Conservation (phyloP, 2,113 vertebrate species). For the Carettochelys insculpta region DNA sequence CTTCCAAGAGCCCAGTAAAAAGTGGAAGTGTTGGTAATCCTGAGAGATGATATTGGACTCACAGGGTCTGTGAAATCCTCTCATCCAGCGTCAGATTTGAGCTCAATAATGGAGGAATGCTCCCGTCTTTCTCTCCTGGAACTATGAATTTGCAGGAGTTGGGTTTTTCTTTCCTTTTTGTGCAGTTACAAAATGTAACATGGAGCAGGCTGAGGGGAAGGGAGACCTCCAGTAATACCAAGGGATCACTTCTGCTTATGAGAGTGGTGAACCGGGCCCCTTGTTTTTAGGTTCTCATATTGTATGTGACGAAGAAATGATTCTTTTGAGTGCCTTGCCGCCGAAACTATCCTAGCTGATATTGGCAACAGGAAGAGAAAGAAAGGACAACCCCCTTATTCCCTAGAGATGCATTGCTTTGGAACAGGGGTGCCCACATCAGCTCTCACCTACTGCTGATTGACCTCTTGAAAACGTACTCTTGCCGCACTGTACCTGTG, state of each 20-base stretch:
- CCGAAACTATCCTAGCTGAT: neutral
- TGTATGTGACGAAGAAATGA: neutral
- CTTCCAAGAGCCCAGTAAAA: too few relatives aligned
- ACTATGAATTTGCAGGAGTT: neutral
- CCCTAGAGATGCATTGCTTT: neutral
- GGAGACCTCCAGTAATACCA: neutral
- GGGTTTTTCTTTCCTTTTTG: neutral
- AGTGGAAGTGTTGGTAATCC: too few relatives aligned
- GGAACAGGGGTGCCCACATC: neutral
- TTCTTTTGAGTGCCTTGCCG: neutral
- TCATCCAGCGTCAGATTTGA: accelerated
- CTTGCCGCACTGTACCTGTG: neutral
- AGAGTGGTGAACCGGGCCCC: neutral
- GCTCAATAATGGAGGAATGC: neutral
- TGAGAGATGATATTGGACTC: too few relatives aligned
- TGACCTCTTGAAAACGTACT: neutral
- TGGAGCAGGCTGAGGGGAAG: neutral
- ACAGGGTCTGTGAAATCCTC: too few relatives aligned
- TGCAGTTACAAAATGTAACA: neutral
- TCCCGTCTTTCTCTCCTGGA: neutral
- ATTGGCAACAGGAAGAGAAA: neutral
- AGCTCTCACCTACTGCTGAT: accelerated
- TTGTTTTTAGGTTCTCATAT: neutral
- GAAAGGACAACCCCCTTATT: neutral
- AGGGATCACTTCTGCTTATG: neutral